Percentiles rank a stretch among this genome's conserved stretches.
These are phyloP conservation scores for Solenodon paradoxus DNA, from an alignment of 2,113 vertebrate genomes.

Conservation along the genomic window DNA sequence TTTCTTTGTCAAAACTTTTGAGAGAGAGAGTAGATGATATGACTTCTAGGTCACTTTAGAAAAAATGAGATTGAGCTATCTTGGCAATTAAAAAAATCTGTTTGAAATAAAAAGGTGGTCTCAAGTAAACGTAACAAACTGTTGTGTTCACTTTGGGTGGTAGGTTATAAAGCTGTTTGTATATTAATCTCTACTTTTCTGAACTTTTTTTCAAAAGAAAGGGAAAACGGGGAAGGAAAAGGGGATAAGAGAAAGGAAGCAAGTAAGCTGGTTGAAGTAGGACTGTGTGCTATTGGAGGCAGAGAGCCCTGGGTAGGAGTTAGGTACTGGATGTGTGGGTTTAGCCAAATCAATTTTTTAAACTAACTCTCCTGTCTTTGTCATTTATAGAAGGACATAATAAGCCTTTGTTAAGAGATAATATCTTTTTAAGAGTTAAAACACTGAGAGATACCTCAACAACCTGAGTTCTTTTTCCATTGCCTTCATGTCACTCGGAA, in stretches of 20 bases:
- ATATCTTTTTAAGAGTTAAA: background rate
- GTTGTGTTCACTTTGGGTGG: background rate
- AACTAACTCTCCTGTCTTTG: background rate
- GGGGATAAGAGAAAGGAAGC: background rate
- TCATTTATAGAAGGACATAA: too few relatives aligned
- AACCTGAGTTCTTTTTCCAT: background rate
- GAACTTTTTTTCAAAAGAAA: background rate
- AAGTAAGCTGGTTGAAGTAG: background rate
- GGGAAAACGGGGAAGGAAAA: background rate
- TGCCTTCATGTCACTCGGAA: too few relatives aligned
- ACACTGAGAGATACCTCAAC: background rate
- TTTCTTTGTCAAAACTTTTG: too few relatives aligned
- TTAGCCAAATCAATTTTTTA: too few relatives aligned
- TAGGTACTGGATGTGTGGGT: too few relatives aligned
- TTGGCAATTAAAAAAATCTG: background rate
- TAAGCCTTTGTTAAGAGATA: background rate
- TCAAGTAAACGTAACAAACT: background rate
- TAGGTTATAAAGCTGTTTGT: background rate
- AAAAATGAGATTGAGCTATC: background rate
- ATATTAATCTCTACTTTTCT: background rate
- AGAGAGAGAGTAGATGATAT: background rate
- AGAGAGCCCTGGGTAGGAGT: background rate
- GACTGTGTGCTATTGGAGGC: fast-evolving
- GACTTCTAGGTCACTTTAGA: slow-evolving; percentile 9
- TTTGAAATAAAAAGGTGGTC: background rate